Evolutionary conservation across 2,113 vertebrate genomes (phyloP).

Genomic region (Tragulus kanchil): DNA sequence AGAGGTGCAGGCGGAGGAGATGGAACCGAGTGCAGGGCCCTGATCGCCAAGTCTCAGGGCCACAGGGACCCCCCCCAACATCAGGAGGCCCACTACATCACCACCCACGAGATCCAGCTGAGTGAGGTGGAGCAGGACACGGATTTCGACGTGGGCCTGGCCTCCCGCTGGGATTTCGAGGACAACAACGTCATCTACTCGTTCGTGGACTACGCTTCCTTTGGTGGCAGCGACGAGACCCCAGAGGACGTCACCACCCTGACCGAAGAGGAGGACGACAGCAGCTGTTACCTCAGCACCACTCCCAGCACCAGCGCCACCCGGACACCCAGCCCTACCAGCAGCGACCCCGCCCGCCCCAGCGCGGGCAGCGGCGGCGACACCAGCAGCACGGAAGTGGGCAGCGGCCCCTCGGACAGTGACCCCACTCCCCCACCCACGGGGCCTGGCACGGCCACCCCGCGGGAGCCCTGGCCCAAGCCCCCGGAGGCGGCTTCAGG

Average conservation of each 20-base stretch:
- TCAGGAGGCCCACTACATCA: conserved; percentile 95
- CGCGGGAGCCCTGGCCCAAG: conserved; percentile 52
- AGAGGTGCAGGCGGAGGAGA: neutral
- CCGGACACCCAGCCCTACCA: conserved; percentile 75
- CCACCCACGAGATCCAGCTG: conserved; percentile 97
- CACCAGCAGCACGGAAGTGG: conserved; percentile 88
- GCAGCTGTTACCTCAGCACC: conserved; percentile 89
- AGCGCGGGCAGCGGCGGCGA: conserved; percentile 76
- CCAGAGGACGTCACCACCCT: conserved; percentile 83
- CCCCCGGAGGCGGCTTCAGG: conserved; percentile 48
- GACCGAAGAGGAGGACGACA: conserved; percentile 83
- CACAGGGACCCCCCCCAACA: conserved; percentile 59
- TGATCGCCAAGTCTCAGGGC: conserved; percentile 65
- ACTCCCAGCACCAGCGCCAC: conserved; percentile 85
- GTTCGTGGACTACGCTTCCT: conserved; percentile 94
- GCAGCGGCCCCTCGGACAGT: conserved; percentile 90
- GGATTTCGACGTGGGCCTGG: conserved; percentile 90
- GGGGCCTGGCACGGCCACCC: conserved; percentile 83
- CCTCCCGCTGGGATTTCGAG: conserved; percentile 93
- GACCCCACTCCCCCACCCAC: conserved; percentile 87
- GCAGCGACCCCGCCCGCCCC: conserved; percentile 62
- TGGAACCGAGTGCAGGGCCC: conserved; percentile 25
- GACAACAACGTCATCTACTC: conserved; percentile 94
- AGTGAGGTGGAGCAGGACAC: conserved; percentile 95
- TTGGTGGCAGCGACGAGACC: conserved; percentile 90